phyloP scores from a whole-genome alignment of 2,797 vertebrate species.

The Sebastes iracundus region DNA sequence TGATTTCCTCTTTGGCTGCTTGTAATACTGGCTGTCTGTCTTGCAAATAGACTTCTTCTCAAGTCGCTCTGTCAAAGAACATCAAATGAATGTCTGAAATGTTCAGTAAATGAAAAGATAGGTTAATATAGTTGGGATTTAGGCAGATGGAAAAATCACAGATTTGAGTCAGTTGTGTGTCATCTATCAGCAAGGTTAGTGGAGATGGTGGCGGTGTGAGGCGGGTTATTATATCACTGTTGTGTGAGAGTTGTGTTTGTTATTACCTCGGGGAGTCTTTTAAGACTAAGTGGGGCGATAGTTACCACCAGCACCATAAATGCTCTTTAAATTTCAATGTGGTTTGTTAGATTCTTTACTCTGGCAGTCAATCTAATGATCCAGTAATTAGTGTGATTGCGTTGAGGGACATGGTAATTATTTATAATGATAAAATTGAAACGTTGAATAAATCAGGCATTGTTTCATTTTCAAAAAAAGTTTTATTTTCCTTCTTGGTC shows the following conservation, averaged over 20 bases:
- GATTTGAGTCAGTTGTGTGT: constrained; percentile 21
- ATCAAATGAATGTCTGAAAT: neutral
- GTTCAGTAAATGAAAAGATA: neutral
- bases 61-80: too few relatives aligned
- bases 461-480: neutral
- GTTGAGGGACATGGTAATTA: neutral
- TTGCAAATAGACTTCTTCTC: neutral
- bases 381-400: neutral
- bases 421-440: neutral
- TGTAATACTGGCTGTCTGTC: neutral
- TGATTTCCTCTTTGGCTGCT: neutral
- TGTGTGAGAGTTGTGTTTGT: constrained; percentile 23
- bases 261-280: neutral
- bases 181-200: constrained; percentile 10
- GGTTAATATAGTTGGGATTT: constrained; percentile 12
- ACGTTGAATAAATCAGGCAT: neutral
- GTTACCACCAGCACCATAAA: neutral
- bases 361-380: too few relatives aligned
- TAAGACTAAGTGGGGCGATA: neutral
- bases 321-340: neutral
- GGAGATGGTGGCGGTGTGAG: neutral
- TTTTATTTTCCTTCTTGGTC: constrained; percentile 8
- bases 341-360: neutral
- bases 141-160: constrained; percentile 17
- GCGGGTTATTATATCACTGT: neutral